Conservation (phyloP, 2,113 vertebrate species). For the Benitochromis conjunctus region DNA sequence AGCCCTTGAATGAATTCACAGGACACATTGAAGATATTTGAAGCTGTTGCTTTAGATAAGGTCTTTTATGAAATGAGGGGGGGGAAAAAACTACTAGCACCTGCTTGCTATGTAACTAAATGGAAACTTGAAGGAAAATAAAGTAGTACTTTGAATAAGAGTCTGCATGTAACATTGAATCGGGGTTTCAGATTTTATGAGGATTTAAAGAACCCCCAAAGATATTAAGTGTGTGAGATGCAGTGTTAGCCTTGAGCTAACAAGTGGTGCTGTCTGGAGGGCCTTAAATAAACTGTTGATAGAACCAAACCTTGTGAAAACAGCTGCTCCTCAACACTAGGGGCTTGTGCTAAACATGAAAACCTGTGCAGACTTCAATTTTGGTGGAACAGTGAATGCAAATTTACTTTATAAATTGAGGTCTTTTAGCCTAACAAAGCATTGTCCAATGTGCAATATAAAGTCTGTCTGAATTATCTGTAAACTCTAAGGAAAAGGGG, state of each 20-base stretch:
- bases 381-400: background rate
- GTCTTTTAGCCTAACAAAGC: background rate
- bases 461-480: background rate
- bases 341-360: background rate
- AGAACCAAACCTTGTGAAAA: conserved; percentile 29
- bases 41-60: background rate
- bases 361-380: background rate
- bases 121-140: background rate
- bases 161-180: background rate
- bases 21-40: background rate
- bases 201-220: conserved; percentile 18
- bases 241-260: conserved; percentile 28
- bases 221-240: conserved; percentile 24
- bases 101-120: background rate
- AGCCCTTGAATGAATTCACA: background rate
- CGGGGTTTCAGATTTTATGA: conserved; percentile 9
- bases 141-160: background rate
- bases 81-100: background rate
- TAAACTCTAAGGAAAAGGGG: background rate
- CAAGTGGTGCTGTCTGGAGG: conserved; percentile 30
- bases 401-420: background rate
- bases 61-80: background rate
- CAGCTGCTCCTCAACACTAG: conserved; percentile 33
- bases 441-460: background rate
- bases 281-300: conserved; percentile 34